A percentile compares a stretch with the other conserved stretches of the same genome.
phyloP scores from a whole-genome alignment of 2,113 vertebrate genomes.

The Podocnemis expansa region DNA sequence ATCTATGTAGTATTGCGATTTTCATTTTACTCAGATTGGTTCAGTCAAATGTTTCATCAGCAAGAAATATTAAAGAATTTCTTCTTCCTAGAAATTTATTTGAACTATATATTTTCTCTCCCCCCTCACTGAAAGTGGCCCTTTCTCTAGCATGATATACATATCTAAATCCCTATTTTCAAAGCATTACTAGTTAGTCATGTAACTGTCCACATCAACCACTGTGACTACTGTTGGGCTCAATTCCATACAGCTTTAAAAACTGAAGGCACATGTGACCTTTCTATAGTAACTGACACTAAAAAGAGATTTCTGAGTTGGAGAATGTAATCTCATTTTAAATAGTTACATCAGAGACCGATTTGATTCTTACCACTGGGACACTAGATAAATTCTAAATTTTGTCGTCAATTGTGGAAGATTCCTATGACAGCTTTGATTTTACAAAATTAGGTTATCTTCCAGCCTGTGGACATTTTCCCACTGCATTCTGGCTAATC shows the following conservation, averaged over 20 bases:
- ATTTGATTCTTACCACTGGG: constrained; percentile 17
- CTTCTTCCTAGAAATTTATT: not conserved
- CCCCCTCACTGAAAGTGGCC: not conserved
- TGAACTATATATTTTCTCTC: not conserved
- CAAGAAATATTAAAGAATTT: not conserved
- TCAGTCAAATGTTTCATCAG: not conserved
- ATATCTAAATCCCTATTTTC: not conserved
- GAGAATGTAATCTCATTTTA: constrained; percentile 28
- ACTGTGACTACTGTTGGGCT: not conserved
- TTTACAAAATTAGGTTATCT: constrained; percentile 70
- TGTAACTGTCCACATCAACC: not conserved
- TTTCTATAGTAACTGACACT: constrained; percentile 35
- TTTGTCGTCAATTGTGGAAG: constrained; percentile 17
- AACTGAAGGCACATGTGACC: not conserved
- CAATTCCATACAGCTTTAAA: constrained; percentile 41
- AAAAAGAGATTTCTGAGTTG: not conserved
- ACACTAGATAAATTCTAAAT: constrained; percentile 30
- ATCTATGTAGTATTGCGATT: not conserved
- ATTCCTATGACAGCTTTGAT: constrained; percentile 60
- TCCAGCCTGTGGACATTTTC: constrained; percentile 57
- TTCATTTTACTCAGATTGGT: not conserved
- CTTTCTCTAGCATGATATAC: not conserved
- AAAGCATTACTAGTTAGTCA: constrained; percentile 2
- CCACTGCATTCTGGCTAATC: constrained; percentile 63
- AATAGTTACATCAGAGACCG: not conserved